Evolutionary conservation across 2,797 vertebrate species (phyloP), one percentile per base, ranked within the genome.

Genomic region (Pampus argenteus): DNA sequence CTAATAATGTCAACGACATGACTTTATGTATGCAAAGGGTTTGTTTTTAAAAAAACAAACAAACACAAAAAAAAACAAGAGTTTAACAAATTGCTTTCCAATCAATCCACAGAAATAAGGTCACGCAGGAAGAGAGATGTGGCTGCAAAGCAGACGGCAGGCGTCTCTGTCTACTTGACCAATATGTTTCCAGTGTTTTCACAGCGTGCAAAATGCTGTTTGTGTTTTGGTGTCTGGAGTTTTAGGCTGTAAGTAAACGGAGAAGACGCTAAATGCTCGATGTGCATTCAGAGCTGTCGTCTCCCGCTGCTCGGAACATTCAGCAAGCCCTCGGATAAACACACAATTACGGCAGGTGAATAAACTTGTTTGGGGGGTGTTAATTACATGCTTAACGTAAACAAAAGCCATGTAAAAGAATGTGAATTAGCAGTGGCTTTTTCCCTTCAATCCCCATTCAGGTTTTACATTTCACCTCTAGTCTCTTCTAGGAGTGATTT

Each of bases 281-380:
- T 76, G 87, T 40, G 89, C 90, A 91, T 94, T 95, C 88, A 94
- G 78, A 86, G 88, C 81, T 78, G 76, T 60, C 17, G 86, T 89
- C 93, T 79, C 94, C 95, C 85, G 94, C 94, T 93, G 93, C 86
- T 92, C 71, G 66, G 86, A 92, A 92, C 91, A 92, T 92, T 92
- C 91, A 91, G 87, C 79, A 80, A 92, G 91, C 89, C 90, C 83
- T 80, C 85, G 93, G 93, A 94, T 93, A 95, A 94, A 95, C 92
- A 95, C 92, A 94, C 94, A 94, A 95, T 95, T 94, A 94, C 90
- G 83, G 92, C 93, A 95, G 94, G 94, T 95, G 94, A 95, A 94
- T 94, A 89, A 94, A 95, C 94, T 93, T 94, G 93, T 95, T 94
- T 94, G 88, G 90, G 87, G 90, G 92, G 94, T 94, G 94, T 93